These are phyloP conservation scores for Sycophaga agraensis DNA, from an alignment of 1,140 invertebrate genomes.

Conservation along the genomic window DNA sequence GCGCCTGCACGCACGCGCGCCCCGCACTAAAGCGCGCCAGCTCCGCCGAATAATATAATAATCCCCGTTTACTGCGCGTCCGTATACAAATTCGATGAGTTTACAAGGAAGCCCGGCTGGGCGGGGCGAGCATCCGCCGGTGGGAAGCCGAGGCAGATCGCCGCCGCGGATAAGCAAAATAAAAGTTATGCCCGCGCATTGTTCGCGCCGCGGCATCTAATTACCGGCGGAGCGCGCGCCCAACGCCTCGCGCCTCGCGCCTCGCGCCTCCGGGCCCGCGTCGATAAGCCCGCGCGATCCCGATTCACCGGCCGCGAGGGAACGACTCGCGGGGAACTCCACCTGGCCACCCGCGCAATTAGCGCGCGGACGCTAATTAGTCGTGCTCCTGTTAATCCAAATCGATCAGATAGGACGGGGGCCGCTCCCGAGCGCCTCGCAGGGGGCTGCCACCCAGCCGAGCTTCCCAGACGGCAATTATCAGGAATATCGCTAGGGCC, in stretches of 20 bases:
- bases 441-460: too few species aligned
- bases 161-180: slow-evolving; percentile 50
- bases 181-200: slow-evolving; percentile 55
- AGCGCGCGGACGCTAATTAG: slow-evolving; percentile 18
- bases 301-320: neutral
- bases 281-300: slow-evolving; percentile 31
- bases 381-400: slow-evolving; percentile 28
- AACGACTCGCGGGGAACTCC: neutral
- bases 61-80: slow-evolving; percentile 18
- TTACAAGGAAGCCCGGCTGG: slow-evolving; percentile 13
- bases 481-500: too few species aligned
- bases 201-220: slow-evolving; percentile 51
- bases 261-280: slow-evolving; percentile 31
- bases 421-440: too few species aligned
- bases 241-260: too few species aligned
- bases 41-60: neutral
- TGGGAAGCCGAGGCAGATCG: slow-evolving; percentile 38
- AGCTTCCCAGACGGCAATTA: too few species aligned
- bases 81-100: slow-evolving; percentile 27
- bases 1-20: too few species aligned
- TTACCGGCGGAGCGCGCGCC: slow-evolving; percentile 47
- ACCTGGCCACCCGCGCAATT: slow-evolving; percentile 22
- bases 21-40: neutral
- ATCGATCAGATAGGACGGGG: slow-evolving; percentile 25
- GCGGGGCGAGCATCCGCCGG: too few species aligned